Percentiles rank a stretch among this genome's conserved stretches.
Conservation (phyloP, 1,140 invertebrate genomes). For the Drosophila lacteicornis region DNA sequence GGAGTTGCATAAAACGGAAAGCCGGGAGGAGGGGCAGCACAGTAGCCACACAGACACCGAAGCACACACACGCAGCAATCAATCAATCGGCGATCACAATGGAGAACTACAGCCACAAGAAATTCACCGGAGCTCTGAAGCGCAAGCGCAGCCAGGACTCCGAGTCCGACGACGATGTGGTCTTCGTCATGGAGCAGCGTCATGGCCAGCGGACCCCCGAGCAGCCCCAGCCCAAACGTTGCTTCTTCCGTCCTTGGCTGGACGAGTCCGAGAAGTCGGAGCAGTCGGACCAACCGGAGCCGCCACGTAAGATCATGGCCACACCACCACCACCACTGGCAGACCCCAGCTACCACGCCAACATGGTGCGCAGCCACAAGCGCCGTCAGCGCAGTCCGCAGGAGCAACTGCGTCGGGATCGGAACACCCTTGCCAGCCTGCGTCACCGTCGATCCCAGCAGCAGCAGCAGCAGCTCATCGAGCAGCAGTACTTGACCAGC, state of each 20-base stretch:
- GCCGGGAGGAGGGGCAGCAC: slow-evolving; percentile 56
- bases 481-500: slow-evolving; percentile 50
- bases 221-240: slow-evolving; percentile 52
- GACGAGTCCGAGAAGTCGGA: slow-evolving; percentile 22
- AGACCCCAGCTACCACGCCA: slow-evolving; percentile 51
- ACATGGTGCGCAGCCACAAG: slow-evolving; percentile 54
- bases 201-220: slow-evolving; percentile 23
- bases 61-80: slow-evolving; percentile 33
- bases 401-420: slow-evolving; percentile 63
- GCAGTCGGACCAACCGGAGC: slow-evolving; percentile 7
- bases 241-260: slow-evolving; percentile 66
- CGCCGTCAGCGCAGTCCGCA: slow-evolving; percentile 55
- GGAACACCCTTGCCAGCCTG: slow-evolving; percentile 58
- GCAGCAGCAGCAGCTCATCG: slow-evolving; percentile 51
- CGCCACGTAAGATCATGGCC: slow-evolving; percentile 1
- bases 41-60: slow-evolving; percentile 57
- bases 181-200: slow-evolving; percentile 53
- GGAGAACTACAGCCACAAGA: slow-evolving; percentile 64
- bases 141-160: slow-evolving; percentile 60
- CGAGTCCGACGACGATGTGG: slow-evolving; percentile 63
- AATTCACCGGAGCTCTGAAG: slow-evolving; percentile 58
- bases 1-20: slow-evolving; percentile 73
- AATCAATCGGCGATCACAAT: slow-evolving; percentile 23
- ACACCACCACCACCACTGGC: slow-evolving; percentile 6
- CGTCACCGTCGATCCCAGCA: slow-evolving; percentile 55